These are phyloP conservation scores for Pogonocichla stellata DNA, from an alignment of 2,113 vertebrate genomes.

Conservation along the genomic window DNA sequence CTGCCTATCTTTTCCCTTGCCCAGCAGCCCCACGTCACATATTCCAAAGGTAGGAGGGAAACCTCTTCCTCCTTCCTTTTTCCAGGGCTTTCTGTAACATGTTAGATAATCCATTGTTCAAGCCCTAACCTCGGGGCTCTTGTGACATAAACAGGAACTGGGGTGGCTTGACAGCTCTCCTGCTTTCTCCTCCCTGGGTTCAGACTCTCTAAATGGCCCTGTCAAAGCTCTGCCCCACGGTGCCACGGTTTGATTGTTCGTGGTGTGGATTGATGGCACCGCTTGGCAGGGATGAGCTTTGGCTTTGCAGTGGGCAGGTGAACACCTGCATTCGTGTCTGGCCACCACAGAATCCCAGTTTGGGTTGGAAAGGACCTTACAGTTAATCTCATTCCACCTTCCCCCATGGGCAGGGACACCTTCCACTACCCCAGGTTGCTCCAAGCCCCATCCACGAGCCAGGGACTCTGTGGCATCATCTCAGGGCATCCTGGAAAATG, in stretches of 20 bases:
- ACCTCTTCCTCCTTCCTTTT: neutral
- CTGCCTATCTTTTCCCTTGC: neutral
- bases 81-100: neutral
- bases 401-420: too few species aligned
- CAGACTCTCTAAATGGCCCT: neutral
- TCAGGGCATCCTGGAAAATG: neutral
- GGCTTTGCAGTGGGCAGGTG: neutral
- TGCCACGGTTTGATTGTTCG: rapidly evolving
- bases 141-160: neutral
- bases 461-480: neutral
- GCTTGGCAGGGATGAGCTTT: neutral
- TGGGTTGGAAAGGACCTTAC: neutral
- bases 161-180: neutral
- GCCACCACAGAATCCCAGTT: neutral
- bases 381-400: neutral
- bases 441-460: neutral
- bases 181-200: neutral
- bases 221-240: neutral
- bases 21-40: rapidly evolving
- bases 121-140: neutral
- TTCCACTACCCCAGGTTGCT: neutral
- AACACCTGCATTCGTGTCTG: neutral
- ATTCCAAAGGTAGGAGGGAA: neutral
- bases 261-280: rapidly evolving
- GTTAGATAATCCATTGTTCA: neutral